Percentiles rank a stretch among this genome's conserved stretches.
These are phyloP conservation scores for Metopolophium dirhodum DNA, from an alignment of 1,140 invertebrate species.

Conservation along the genomic window DNA sequence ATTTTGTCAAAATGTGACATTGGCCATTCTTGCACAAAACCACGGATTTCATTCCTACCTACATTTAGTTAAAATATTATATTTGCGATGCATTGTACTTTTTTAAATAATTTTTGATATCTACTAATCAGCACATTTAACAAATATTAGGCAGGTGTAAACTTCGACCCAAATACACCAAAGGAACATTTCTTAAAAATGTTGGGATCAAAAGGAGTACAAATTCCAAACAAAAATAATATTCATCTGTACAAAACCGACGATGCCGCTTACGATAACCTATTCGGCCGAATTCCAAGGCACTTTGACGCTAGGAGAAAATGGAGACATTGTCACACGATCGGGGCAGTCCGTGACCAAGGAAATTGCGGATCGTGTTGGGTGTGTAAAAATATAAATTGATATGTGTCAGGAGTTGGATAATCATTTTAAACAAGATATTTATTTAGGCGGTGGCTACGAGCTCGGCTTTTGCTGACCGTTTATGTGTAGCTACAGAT, in stretches of 20 bases:
- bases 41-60: too few species aligned
- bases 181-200: neutral
- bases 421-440: constrained; percentile 52
- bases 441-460: constrained; percentile 62
- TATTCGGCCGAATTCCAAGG: constrained; percentile 67
- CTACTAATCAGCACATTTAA: neutral
- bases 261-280: neutral
- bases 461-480: constrained; percentile 70
- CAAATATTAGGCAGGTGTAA: neutral
- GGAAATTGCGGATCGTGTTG: constrained; percentile 69
- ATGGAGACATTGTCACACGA: constrained; percentile 84
- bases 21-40: too few species aligned
- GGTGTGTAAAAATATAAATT: neutral
- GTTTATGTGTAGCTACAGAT: constrained; percentile 71
- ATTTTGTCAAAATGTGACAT: too few species aligned
- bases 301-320: constrained; percentile 79
- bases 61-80: neutral
- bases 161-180: neutral
- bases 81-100: too few species aligned
- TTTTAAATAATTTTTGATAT: too few species aligned
- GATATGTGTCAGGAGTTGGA: neutral
- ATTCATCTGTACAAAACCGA: neutral
- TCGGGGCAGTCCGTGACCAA: constrained; percentile 79
- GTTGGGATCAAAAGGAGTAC: constrained; percentile 14
- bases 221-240: neutral